These are phyloP conservation scores for Neomicropteryx cornuta DNA, from an alignment of 1,140 invertebrate genomes.

Conservation along the genomic window DNA sequence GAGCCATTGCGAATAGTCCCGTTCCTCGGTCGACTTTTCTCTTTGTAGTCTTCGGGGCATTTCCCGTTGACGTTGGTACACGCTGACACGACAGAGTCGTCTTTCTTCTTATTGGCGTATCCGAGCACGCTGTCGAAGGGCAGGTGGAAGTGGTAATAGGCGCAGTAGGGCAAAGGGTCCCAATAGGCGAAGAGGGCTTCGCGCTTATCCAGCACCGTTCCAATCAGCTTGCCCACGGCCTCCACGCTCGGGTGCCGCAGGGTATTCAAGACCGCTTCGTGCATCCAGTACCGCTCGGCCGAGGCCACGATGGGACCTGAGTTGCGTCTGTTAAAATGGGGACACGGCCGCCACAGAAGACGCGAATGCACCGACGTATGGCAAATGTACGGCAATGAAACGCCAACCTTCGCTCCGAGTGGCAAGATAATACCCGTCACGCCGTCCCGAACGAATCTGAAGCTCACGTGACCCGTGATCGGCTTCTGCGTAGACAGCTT, in stretches of 20 bases:
- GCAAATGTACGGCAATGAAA: constrained; percentile 66
- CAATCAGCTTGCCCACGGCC: constrained; percentile 44
- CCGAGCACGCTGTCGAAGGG: constrained; percentile 49
- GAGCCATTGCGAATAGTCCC: too few species aligned
- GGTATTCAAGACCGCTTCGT: constrained; percentile 37
- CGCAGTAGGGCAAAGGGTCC: constrained; percentile 74
- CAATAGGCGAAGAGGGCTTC: constrained; percentile 69
- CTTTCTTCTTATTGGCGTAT: constrained; percentile 27
- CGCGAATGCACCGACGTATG: constrained; percentile 54
- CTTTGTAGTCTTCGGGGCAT: too few species aligned
- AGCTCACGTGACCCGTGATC: constrained; percentile 65
- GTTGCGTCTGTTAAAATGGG: constrained; percentile 44
- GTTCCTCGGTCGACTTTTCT: too few species aligned
- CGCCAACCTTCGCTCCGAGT: constrained; percentile 60
- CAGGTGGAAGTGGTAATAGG: constrained; percentile 68
- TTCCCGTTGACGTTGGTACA: too few species aligned
- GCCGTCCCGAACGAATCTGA: constrained; percentile 48
- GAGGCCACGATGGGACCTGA: constrained; percentile 36
- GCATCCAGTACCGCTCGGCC: constrained; percentile 38
- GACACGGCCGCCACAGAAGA: constrained; percentile 49
- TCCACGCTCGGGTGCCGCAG: constrained; percentile 34
- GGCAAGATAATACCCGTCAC: constrained; percentile 38
- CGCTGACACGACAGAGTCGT: too few species aligned
- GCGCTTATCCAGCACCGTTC: constrained; percentile 57
- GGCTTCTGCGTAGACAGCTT: constrained; percentile 45